Evolutionary conservation across 2,888 invertebrate species (phyloP).

Genomic region (Hybos culiciformis): DNA sequence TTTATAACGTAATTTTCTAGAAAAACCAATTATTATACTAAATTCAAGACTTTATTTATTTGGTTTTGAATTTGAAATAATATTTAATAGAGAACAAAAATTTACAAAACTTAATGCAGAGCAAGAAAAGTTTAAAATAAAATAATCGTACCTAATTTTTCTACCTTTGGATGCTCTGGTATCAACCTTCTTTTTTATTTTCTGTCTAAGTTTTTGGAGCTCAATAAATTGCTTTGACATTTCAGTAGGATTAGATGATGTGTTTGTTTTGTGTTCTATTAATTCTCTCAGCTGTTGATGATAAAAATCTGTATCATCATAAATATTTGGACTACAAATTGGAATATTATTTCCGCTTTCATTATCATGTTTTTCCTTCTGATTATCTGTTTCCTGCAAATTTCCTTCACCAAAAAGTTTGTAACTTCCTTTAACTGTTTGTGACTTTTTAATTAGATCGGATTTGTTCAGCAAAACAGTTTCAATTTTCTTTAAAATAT

Average conservation of each 20-base stretch:
- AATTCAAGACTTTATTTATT: no score
- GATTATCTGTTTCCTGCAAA: constrained; percentile 16
- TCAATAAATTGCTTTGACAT: constrained; percentile 83
- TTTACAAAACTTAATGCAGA: background rate
- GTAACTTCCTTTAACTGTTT: constrained; percentile 61
- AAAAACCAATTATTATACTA: no score
- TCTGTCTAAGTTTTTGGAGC: constrained; percentile 78
- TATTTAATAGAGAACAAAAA: background rate
- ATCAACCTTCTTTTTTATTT: constrained; percentile 86
- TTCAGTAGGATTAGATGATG: constrained; percentile 70
- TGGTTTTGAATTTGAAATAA: no score
- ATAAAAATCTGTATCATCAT: constrained; percentile 96
- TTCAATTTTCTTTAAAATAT: constrained; percentile 59
- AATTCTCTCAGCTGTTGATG: constrained; percentile 83
- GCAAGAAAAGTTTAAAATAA: background rate
- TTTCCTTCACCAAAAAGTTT: constrained; percentile 41
- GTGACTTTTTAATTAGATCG: constrained; percentile 65
- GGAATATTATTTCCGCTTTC: constrained; percentile 27
- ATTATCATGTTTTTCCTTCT: constrained; percentile 12
- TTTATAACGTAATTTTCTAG: no score
- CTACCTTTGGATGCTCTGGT: constrained; percentile 90
- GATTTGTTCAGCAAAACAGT: constrained; percentile 65
- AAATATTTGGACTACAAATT: constrained; percentile 68
- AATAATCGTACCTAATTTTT: constrained; percentile 47
- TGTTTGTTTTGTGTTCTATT: constrained; percentile 79